phyloP scores from a whole-genome alignment of 2,888 invertebrate species.

The Agrotis ipsilon region DNA sequence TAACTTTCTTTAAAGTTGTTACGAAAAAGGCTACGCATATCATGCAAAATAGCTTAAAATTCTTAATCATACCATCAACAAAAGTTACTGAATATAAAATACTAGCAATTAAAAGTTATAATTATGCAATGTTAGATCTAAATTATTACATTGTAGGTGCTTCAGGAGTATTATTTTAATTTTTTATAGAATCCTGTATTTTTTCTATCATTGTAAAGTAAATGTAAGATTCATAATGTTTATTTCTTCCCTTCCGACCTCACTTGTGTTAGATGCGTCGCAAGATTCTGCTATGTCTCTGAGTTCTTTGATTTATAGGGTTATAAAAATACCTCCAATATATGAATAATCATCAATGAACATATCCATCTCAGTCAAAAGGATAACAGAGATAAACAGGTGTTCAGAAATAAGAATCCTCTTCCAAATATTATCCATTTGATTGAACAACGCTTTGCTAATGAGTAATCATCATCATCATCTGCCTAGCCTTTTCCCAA shows the following conservation, averaged over 20 bases:
- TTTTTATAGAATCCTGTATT: conserved; percentile 65
- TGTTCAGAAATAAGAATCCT: background rate
- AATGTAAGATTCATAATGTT: conserved; percentile 13
- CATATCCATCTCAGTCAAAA: too few species aligned
- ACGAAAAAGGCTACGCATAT: conserved; percentile 11
- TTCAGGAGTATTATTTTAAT: conserved; percentile 56
- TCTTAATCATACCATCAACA: background rate
- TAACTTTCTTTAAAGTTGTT: background rate
- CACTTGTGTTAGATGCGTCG: background rate
- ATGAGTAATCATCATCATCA: too few species aligned
- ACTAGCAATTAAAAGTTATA: conserved; percentile 9
- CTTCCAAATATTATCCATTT: background rate
- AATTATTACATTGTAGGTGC: conserved; percentile 61
- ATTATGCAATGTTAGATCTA: conserved; percentile 59
- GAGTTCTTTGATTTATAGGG: background rate
- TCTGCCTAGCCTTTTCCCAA: too few species aligned
- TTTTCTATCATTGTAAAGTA: conserved; percentile 61
- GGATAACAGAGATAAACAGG: too few species aligned
- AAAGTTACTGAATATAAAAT: conserved; percentile 13
- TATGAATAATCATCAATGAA: background rate
- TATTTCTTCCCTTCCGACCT: background rate
- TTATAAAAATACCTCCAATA: background rate
- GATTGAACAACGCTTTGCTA: background rate
- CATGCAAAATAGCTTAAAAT: conserved; percentile 3
- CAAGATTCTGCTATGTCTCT: conserved; percentile 5